Evolutionary conservation across 2,797 vertebrate species (phyloP).

Genomic region (Anguilla anguilla): DNA sequence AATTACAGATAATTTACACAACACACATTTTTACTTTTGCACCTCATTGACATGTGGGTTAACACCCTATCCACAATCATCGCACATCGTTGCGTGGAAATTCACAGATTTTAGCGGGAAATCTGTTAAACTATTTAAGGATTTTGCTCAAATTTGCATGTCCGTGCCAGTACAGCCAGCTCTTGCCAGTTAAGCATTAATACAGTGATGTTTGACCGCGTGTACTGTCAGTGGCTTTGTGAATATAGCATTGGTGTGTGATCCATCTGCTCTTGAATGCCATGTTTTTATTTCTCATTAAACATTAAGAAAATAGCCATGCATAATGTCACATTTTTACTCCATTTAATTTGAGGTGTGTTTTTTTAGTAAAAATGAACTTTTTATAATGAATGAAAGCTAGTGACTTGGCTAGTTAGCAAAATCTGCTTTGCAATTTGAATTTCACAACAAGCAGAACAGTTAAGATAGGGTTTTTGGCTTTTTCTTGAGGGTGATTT

Average conservation of each 20-base stretch:
- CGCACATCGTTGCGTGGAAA: background rate
- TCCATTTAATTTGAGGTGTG: background rate
- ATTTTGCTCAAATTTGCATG: background rate
- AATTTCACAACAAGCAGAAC: background rate
- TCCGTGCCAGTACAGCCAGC: background rate
- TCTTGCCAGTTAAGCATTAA: background rate
- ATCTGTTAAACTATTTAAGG: slow-evolving; percentile 5
- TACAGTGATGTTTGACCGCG: background rate
- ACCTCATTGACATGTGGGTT: background rate
- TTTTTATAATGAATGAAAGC: background rate
- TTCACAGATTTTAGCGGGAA: background rate
- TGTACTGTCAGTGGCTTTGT: background rate
- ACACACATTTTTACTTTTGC: background rate
- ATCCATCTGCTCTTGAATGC: background rate
- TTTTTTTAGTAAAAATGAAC: no score
- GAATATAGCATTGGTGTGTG: background rate
- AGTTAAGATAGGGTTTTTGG: no score
- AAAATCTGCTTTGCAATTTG: background rate
- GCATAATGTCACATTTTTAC: background rate
- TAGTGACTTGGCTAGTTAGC: background rate
- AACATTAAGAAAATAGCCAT: background rate
- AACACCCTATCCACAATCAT: background rate
- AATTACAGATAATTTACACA: background rate
- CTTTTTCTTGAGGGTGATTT: no score
- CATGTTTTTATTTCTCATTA: background rate